Evolutionary conservation across 2,888 invertebrate species (phyloP).

Genomic region (Drosophila greeni): DNA sequence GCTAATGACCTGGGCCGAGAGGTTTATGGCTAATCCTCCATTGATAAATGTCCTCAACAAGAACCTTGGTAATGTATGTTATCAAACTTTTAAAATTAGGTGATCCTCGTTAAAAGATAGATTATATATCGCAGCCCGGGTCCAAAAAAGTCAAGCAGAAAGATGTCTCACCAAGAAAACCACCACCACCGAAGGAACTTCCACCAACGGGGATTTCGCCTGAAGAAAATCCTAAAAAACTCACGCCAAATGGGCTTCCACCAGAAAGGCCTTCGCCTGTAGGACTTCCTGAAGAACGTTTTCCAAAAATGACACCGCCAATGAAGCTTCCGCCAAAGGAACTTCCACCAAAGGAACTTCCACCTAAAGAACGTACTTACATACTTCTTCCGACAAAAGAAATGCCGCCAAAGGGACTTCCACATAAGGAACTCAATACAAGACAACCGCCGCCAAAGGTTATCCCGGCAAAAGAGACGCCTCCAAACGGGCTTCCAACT

Average conservation of each 20-base stretch:
- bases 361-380: too few species aligned
- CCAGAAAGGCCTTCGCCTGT: background rate
- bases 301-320: too few species aligned
- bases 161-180: background rate
- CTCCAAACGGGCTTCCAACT: background rate
- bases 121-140: too few species aligned
- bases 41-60: background rate
- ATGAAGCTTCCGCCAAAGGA: background rate
- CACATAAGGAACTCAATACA: too few species aligned
- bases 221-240: background rate
- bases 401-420: background rate
- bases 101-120: too few species aligned
- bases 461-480: background rate
- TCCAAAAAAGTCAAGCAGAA: background rate
- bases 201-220: too few species aligned
- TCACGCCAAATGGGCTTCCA: too few species aligned
- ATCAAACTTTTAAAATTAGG: background rate
- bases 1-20: too few species aligned
- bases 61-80: background rate
- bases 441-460: too few species aligned
- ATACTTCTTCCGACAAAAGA: background rate
- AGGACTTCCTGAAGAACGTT: background rate
- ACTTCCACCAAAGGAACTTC: too few species aligned
- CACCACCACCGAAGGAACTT: background rate
- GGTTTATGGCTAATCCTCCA: background rate